Evolutionary conservation across 35 echinoderm and acorn worm species (phyloP), one percentile per base, ranked within the genome.

Genomic region (Hemicentrotus pulcherrimus): DNA sequence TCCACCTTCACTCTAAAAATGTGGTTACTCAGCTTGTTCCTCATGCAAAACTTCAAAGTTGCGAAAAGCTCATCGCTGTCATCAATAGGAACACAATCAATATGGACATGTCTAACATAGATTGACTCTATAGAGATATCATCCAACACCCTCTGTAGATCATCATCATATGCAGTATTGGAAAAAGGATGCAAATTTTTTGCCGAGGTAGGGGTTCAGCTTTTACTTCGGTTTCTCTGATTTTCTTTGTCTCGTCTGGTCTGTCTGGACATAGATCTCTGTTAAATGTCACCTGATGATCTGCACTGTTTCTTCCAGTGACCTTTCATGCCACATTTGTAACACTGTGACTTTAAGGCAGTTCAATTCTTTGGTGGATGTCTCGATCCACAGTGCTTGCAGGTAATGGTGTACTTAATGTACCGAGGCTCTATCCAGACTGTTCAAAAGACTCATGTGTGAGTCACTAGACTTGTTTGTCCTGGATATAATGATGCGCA

Each of bases 1-100:
- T 96, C 96, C 5, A 96, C 91, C 32, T 92, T 92, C 3, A 92
- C 91, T 22, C 47, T 92, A 45, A 92, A 18, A 13, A 45, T 92
- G 45, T 92, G 1, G 47, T 92, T 92, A 92, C 91, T 45, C 18
- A 45, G 91, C 45, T 92, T 92, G 16, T 52, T 24, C 91, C 47
- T 94, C 30, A 94, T 32, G 31, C 9, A 86, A 1, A 94, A 9
- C 46, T 94, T 96, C 85, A 96, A 47, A 14, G 31, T 46, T 5
- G 47, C 90, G 61, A 92, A 95, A 10, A 95, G 19, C 88, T n/a
- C n/a, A n/a, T n/a, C n/a, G n/a, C n/a, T n/a, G n/a, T n/a, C n/a
- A n/a, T n/a, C n/a, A n/a, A n/a, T n/a, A n/a, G n/a, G n/a, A n/a
- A n/a, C n/a, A n/a, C n/a, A n/a, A n/a, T n/a, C n/a, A n/a, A n/a